These are phyloP conservation scores for Cervus canadensis DNA, from an alignment of 2,113 vertebrate genomes.

Conservation along the genomic window DNA sequence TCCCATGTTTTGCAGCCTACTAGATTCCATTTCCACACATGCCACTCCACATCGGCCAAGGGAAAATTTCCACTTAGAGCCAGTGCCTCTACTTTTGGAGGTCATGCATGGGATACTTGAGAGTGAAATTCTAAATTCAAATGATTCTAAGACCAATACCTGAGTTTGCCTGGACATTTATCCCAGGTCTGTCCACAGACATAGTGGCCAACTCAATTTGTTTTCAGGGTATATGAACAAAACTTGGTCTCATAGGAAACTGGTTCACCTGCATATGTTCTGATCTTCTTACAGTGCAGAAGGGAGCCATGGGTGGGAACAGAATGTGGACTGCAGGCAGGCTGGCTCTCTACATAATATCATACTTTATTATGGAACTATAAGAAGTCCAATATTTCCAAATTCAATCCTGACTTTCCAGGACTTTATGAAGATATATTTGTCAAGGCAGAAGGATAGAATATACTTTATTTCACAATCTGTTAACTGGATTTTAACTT, in stretches of 20 bases:
- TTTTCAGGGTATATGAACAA: background rate
- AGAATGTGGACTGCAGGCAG: background rate
- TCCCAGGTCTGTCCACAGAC: background rate
- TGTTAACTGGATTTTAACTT: conserved; percentile 11
- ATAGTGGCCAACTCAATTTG: background rate
- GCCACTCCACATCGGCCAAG: background rate
- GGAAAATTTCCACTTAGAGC: background rate
- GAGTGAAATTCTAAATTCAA: background rate
- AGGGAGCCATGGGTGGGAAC: background rate
- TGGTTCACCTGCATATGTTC: background rate
- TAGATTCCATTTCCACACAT: background rate
- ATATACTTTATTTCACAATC: background rate
- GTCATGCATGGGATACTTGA: background rate
- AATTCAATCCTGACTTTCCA: background rate
- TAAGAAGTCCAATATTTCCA: background rate
- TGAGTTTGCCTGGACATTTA: background rate
- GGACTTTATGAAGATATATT: background rate
- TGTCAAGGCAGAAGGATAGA: background rate
- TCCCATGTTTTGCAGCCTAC: background rate
- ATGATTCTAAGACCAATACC: background rate
- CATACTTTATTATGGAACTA: background rate
- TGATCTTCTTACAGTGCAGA: background rate
- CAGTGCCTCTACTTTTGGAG: background rate
- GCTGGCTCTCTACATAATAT: background rate
- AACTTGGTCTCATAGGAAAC: background rate